Percentiles rank a stretch among this genome's conserved stretches.
phyloP scores from a whole-genome alignment of 2,888 invertebrate genomes.

The Doris montereyensis region DNA sequence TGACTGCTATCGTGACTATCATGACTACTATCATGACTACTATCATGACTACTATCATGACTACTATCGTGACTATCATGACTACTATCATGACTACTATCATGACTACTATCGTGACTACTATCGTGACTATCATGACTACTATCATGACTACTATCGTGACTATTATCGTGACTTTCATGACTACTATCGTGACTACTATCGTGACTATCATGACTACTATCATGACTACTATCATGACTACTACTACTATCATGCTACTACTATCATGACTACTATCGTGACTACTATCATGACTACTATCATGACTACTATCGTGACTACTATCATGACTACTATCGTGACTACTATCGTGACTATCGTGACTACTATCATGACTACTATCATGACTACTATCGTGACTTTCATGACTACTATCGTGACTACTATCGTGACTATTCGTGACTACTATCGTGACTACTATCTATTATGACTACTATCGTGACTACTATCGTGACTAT shows the following conservation, averaged over 20 bases:
- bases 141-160: neutral
- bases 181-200: no score
- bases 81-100: neutral
- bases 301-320: neutral
- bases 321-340: constrained; percentile 9
- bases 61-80: neutral
- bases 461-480: no score
- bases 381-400: neutral
- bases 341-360: no score
- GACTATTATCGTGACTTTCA: no score
- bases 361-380: no score
- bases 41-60: neutral
- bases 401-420: neutral
- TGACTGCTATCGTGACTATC: neutral
- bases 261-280: neutral
- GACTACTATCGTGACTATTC: neutral
- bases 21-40: neutral
- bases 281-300: no score
- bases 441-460: no score
- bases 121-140: neutral
- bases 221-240: neutral
- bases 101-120: neutral
- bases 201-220: neutral
- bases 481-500: no score
- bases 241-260: neutral